A percentile compares a stretch with the other conserved stretches of the same genome.
Conservation (phyloP, 2,113 vertebrate genomes). For the Natator depressus region DNA sequence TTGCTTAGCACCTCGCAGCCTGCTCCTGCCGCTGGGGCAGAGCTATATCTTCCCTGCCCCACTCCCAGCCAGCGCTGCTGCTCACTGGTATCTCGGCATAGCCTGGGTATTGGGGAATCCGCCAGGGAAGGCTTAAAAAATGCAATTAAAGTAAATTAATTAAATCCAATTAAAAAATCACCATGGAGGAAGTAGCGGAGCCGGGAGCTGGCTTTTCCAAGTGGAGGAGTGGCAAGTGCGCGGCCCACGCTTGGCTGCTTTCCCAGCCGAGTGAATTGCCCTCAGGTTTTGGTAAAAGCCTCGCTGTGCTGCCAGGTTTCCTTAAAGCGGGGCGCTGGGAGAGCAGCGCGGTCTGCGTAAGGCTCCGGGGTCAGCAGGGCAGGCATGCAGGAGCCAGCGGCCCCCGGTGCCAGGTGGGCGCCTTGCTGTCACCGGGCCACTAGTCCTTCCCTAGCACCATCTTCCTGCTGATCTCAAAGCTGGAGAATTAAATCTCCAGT, state of each 20-base stretch:
- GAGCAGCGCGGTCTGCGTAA: neutral
- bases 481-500: neutral
- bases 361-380: neutral
- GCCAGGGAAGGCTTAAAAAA: conserved; percentile 24
- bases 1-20: neutral
- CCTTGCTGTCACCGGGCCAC: neutral
- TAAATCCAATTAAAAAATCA: conserved; percentile 18
- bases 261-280: neutral
- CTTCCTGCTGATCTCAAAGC: neutral
- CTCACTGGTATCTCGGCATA: neutral
- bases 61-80: neutral
- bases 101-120: neutral
- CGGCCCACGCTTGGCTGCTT: neutral
- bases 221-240: neutral
- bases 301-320: neutral
- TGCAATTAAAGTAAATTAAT: conserved; percentile 39
- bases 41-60: neutral
- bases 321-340: neutral
- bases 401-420: neutral
- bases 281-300: neutral
- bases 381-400: neutral
- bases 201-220: neutral
- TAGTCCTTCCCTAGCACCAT: neutral
- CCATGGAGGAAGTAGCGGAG: neutral
- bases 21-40: neutral